Base-by-base conservation (phyloP, 1,140 invertebrate genomes). In the Grapholita molesta region DNA sequence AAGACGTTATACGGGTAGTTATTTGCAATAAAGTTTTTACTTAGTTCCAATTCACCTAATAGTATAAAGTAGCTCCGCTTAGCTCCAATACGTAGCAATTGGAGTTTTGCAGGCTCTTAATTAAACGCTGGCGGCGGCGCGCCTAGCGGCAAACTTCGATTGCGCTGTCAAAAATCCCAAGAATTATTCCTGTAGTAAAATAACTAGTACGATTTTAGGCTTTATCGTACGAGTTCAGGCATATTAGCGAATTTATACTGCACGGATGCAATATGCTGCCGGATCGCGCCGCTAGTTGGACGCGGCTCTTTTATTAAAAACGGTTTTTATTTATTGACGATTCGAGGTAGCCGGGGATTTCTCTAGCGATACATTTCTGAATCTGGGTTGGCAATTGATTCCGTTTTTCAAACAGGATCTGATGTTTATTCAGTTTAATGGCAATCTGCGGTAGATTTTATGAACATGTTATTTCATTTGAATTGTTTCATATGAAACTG, bases 131-230 rank as follows among this genome's bases (percentile, higher is more conserved):
- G 79, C 71, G 75, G 67, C 67, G 64, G 67, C 30, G 57, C 55
- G 85, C 84, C 86, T 85, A 86, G 84, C 80, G 85, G 85, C 83
- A 85, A 89, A 89, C 86, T 89, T 89, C 89, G 87, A 91, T 91
- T 89, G 85, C 82, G 82, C 89, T 91, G 88, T 91, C 89, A 91
- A 91, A 91, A 91, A 90, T 90, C 86, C 88, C 80, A 90, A 89
- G 88, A 91, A 90, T 91, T 91, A 91, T 91, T 85, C 85, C 82
- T 73, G 79, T 75, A 82, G 83, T 85, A 80, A 87, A 91, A 90
- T 91, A 88, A 88, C 81, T 91, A 85, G 78, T 71, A 72, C 88
- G 86, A 90, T 90, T 89, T 91, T 90, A 89, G 86, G 85, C 82
- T 87, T 91, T 91, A 90, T 90, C 88, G 88, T 76, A 70, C 74